phyloP scores from a whole-genome alignment of 2,888 invertebrate species.

The Agonopterix arenella region DNA sequence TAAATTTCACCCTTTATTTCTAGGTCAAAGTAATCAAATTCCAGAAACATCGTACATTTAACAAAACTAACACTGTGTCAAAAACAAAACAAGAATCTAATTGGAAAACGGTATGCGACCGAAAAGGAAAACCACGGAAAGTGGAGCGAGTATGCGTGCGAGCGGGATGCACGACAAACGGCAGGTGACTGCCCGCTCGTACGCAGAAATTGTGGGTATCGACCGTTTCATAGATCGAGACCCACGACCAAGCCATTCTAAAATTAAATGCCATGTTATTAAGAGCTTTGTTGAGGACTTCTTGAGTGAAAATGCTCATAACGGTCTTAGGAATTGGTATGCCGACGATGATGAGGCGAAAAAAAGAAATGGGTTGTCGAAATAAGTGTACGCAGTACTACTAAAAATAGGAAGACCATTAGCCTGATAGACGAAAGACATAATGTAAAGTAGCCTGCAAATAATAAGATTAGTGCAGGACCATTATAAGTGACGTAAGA shows the following conservation, averaged over 20 bases:
- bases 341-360: not conserved
- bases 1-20: too few species aligned
- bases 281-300: too few species aligned
- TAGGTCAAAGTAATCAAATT: too few species aligned
- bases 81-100: not conserved
- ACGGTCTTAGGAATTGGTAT: not conserved
- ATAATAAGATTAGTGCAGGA: too few species aligned
- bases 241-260: too few species aligned
- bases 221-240: too few species aligned
- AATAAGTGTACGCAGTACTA: not conserved
- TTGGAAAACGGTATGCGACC: not conserved
- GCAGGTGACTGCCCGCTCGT: slow-evolving; percentile 31
- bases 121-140: not conserved
- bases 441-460: too few species aligned
- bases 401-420: too few species aligned
- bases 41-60: too few species aligned
- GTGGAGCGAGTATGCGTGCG: slow-evolving; percentile 30
- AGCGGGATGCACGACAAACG: slow-evolving; percentile 46
- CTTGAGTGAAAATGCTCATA: not conserved
- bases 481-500: too few species aligned
- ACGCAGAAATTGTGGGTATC: not conserved
- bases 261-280: too few species aligned
- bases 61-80: not conserved
- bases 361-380: not conserved
- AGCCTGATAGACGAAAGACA: too few species aligned